Conservation (phyloP, 2,113 vertebrate genomes). For the Anas platyrhynchos region DNA sequence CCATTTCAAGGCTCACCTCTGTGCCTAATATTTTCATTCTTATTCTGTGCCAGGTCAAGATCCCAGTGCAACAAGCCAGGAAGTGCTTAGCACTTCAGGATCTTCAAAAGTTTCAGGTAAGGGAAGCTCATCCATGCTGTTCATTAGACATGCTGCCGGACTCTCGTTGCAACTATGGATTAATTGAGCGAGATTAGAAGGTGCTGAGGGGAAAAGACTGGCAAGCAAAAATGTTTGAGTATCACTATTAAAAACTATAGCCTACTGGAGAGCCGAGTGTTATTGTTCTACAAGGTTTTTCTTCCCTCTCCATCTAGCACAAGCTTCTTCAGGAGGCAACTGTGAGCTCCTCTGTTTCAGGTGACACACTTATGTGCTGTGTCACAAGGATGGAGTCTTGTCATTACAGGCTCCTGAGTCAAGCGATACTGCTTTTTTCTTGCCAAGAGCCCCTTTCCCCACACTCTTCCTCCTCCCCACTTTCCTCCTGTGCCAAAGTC, state of each 20-base stretch:
- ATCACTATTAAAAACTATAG: neutral
- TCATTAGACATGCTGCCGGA: neutral
- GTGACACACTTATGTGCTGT: slow-evolving; percentile 2
- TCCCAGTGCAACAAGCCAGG: neutral
- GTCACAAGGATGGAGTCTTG: slow-evolving; percentile 36
- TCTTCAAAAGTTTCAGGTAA: neutral
- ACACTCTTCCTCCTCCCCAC: slow-evolving; percentile 26
- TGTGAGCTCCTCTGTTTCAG: neutral
- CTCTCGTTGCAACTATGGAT: neutral
- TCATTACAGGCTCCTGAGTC: slow-evolving; percentile 30
- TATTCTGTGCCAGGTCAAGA: neutral
- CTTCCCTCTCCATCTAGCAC: neutral
- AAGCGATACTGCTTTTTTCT: neutral
- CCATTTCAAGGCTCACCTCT: neutral
- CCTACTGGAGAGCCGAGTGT: neutral
- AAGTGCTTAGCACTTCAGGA: neutral
- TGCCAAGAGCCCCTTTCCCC: slow-evolving; percentile 55
- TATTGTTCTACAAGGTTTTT: neutral
- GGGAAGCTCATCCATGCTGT: neutral
- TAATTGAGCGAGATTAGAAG: neutral
- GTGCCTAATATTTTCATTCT: neutral
- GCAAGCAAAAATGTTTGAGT: neutral
- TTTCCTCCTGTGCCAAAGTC: slow-evolving; percentile 3
- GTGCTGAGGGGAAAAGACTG: neutral
- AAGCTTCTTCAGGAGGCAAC: neutral